Evolutionary conservation across 2,888 invertebrate species (phyloP).

Genomic region (Sminthurides aquaticus): DNA sequence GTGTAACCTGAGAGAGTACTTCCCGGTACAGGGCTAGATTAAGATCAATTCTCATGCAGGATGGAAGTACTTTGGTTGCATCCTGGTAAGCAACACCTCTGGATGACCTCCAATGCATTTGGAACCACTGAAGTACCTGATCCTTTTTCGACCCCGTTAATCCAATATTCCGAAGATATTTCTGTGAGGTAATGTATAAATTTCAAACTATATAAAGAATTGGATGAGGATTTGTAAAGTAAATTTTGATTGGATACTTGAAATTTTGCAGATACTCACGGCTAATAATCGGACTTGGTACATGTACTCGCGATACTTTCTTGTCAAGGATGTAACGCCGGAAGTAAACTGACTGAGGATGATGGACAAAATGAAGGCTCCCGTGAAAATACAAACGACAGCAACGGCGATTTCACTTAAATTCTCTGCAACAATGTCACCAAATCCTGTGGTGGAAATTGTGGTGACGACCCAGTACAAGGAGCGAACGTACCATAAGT

Average conservation of each 20-base stretch:
- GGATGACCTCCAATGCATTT: constrained; percentile 31
- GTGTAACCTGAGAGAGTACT: constrained; percentile 23
- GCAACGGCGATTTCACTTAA: constrained; percentile 29
- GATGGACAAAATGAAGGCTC: constrained; percentile 37
- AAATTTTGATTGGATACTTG: too few relatives aligned
- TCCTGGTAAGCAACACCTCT: constrained; percentile 33
- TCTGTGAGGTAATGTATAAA: constrained; percentile 21
- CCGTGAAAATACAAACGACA: constrained; percentile 34
- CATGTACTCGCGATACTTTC: constrained; percentile 34
- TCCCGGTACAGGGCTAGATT: constrained; percentile 27
- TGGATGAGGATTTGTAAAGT: not conserved
- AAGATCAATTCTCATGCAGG: constrained; percentile 33
- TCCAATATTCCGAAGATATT: constrained; percentile 38
- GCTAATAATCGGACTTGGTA: constrained; percentile 37
- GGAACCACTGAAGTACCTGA: constrained; percentile 34
- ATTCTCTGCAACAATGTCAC: constrained; percentile 34
- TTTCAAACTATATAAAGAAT: not conserved
- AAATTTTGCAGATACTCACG: constrained; percentile 34
- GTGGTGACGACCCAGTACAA: constrained; percentile 35
- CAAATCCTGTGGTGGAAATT: constrained; percentile 37
- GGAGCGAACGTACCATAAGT: constrained; percentile 37
- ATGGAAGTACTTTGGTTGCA: constrained; percentile 26
- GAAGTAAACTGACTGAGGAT: constrained; percentile 38
- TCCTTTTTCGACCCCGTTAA: constrained; percentile 26
- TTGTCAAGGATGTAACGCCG: constrained; percentile 30